phyloP scores from a whole-genome alignment of 2,113 vertebrate genomes.

The Hyperoodon ampullatus region DNA sequence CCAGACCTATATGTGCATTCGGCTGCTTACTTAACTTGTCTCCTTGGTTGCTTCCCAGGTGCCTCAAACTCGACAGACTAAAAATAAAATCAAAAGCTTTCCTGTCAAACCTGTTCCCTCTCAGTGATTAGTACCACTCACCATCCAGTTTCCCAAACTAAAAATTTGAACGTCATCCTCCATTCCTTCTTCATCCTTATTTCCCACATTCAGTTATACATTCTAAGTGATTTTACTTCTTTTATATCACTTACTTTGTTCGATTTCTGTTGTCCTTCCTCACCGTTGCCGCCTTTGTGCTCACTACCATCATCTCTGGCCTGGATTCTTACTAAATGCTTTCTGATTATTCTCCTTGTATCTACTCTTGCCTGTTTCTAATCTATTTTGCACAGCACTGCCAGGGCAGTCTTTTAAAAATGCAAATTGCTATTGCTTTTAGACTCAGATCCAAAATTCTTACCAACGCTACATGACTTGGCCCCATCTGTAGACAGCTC shows the following conservation, averaged over 20 bases:
- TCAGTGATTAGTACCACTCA: neutral
- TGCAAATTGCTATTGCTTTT: neutral
- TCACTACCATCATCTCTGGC: neutral
- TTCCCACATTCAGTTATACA: neutral
- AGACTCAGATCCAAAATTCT: neutral
- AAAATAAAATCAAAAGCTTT: neutral
- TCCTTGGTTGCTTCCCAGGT: neutral
- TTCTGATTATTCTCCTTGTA: neutral
- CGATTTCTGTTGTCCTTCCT: neutral
- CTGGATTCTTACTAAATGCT: too few relatives aligned
- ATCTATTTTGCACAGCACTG: neutral
- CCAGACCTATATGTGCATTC: neutral
- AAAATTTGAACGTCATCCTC: neutral
- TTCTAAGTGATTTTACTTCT: neutral
- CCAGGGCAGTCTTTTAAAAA: neutral
- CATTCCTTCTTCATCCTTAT: accelerated
- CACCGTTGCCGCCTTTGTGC: neutral
- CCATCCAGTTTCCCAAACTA: neutral
- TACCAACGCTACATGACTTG: neutral
- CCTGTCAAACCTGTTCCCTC: neutral
- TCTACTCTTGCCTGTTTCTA: neutral
- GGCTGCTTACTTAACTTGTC: neutral
- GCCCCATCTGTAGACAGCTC: neutral
- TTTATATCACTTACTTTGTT: neutral
- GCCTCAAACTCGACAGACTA: neutral